Conservation (phyloP, 2,888 invertebrate species). For the Eumacrocentrus americanus region DNA sequence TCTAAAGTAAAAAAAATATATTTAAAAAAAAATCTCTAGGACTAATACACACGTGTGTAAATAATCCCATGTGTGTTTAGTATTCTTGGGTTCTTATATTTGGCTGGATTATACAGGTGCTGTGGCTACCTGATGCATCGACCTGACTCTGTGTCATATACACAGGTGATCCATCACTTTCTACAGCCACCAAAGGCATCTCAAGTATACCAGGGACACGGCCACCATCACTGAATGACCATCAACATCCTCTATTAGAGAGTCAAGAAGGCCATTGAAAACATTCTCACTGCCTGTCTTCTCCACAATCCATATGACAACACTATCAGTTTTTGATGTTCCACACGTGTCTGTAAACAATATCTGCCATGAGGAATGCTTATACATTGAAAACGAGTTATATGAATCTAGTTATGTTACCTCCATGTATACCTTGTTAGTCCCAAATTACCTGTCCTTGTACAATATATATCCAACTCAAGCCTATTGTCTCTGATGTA, state of each 20-base stretch:
- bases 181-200: conserved; percentile 1
- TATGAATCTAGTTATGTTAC: not conserved
- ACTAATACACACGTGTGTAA: not conserved
- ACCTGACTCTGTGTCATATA: not conserved
- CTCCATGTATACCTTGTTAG: conserved; percentile 16
- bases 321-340: not conserved
- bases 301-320: not conserved
- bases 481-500: not conserved
- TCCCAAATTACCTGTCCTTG: conserved; percentile 25
- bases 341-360: not conserved
- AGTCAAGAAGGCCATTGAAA: not conserved
- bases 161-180: conserved; percentile 24
- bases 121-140: no score
- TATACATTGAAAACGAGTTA: not conserved
- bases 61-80: not conserved
- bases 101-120: not conserved
- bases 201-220: conserved; percentile 12
- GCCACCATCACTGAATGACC: not conserved
- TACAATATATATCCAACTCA: conserved; percentile 1
- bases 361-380: not conserved
- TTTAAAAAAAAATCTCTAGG: not conserved
- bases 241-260: not conserved
- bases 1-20: not conserved
- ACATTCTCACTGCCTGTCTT: not conserved
- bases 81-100: not conserved